Evolutionary conservation across 53 echinoderm and acorn worm species (phyloP).

Genomic region (Actinopyga echinites): DNA sequence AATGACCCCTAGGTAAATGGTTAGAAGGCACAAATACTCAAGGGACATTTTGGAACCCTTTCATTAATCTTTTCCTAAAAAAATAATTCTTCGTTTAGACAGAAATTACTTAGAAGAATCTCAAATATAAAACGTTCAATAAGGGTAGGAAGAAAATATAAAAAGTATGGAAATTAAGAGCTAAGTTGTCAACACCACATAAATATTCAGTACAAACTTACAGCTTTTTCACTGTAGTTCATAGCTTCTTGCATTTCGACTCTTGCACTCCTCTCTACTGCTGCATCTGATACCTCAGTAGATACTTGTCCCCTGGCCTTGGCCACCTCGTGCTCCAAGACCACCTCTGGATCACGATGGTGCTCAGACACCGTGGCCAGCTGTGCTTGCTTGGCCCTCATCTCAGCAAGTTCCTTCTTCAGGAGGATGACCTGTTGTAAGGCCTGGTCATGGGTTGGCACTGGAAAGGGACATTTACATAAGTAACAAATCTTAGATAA

Average conservation of each 20-base stretch:
- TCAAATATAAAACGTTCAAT: not conserved
- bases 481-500: not conserved
- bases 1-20: too few species aligned
- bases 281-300: slow-evolving; percentile 74
- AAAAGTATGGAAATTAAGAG: not conserved
- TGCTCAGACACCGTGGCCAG: slow-evolving; percentile 58
- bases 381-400: slow-evolving; percentile 98
- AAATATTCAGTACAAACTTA: slow-evolving; percentile 58
- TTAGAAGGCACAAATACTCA: too few species aligned
- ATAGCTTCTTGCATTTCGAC: slow-evolving; percentile 89
- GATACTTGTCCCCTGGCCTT: slow-evolving; percentile 87
- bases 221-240: slow-evolving; percentile 88
- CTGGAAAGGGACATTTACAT: slow-evolving; percentile 29
- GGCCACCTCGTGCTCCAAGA: slow-evolving; percentile 85
- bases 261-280: slow-evolving; percentile 93
- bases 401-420: slow-evolving; percentile 98
- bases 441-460: slow-evolving; percentile 98
- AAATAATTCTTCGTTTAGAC: too few species aligned
- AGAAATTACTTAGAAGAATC: not conserved
- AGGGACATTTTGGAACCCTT: too few species aligned
- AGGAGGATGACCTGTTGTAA: slow-evolving; percentile 95
- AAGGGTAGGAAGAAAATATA: not conserved
- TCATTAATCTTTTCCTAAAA: too few species aligned
- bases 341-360: slow-evolving; percentile 60
- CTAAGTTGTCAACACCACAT: not conserved